These are phyloP conservation scores for Mesopsocus fuscifrons DNA, from an alignment of 2,888 invertebrate genomes.

Conservation along the genomic window DNA sequence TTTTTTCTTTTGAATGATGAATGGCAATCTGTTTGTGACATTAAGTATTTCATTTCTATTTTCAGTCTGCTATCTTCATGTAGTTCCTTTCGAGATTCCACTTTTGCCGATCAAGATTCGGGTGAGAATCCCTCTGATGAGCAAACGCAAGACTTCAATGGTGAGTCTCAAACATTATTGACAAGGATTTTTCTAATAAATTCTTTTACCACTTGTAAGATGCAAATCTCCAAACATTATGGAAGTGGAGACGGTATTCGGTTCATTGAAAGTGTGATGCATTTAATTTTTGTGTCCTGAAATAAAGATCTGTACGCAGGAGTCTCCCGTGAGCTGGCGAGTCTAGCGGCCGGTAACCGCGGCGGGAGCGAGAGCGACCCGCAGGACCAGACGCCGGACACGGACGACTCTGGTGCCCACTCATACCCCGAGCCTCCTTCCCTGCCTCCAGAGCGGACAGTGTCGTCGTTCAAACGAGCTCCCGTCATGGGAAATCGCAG, in stretches of 20 bases:
- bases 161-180: no score
- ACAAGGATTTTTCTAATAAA: slow-evolving; percentile 14
- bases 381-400: slow-evolving; percentile 51
- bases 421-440: slow-evolving; percentile 29
- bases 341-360: slow-evolving; percentile 19
- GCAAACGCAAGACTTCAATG: slow-evolving; percentile 25
- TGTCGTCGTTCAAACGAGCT: slow-evolving; percentile 16
- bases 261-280: slow-evolving; percentile 15
- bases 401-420: slow-evolving; percentile 44
- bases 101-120: slow-evolving; percentile 45
- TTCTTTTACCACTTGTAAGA: slow-evolving; percentile 14
- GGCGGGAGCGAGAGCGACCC: slow-evolving; percentile 48
- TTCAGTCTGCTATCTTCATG: slow-evolving; percentile 58
- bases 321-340: slow-evolving; percentile 26
- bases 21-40: slow-evolving; percentile 8
- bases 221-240: no score
- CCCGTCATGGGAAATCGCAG: slow-evolving; percentile 40
- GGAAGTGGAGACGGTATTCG: slow-evolving; percentile 15
- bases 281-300: slow-evolving; percentile 19
- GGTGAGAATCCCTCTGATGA: slow-evolving; percentile 18
- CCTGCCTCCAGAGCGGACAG: slow-evolving; percentile 8
- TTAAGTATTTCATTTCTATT: slow-evolving; percentile 16
- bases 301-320: no score
- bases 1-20: slow-evolving; percentile 7
- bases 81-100: slow-evolving; percentile 72